Evolutionary conservation across 2,113 vertebrate genomes (phyloP).

Genomic region (Plotosus lineatus): DNA sequence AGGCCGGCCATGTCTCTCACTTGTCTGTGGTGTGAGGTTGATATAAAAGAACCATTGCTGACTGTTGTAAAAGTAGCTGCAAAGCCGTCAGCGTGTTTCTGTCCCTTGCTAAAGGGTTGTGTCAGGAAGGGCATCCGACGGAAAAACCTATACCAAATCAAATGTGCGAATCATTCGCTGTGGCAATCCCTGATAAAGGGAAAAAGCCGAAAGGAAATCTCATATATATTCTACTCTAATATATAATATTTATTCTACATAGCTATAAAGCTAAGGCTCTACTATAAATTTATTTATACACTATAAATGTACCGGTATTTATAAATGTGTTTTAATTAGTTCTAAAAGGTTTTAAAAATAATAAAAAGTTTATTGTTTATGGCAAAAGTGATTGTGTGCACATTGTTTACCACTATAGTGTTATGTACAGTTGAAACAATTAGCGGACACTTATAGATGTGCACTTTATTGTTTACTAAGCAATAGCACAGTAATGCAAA

Average conservation of each 20-base stretch:
- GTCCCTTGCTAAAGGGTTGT: too few relatives aligned
- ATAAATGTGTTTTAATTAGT: constrained; percentile 9
- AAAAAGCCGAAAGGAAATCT: too few relatives aligned
- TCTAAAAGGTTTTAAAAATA: background rate
- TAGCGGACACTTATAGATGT: background rate
- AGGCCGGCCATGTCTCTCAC: too few relatives aligned
- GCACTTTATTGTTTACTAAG: background rate
- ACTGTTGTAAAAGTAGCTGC: too few relatives aligned
- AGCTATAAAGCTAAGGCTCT: background rate
- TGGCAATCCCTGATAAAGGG: too few relatives aligned
- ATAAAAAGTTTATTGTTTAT: constrained; percentile 22
- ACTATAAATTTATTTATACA: background rate
- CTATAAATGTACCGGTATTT: background rate
- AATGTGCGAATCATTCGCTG: too few relatives aligned
- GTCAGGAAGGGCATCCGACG: too few relatives aligned
- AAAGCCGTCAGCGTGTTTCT: too few relatives aligned
- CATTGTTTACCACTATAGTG: background rate
- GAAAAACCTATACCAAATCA: too few relatives aligned
- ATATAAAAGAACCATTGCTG: too few relatives aligned
- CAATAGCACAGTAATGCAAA: background rate
- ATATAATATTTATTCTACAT: background rate
- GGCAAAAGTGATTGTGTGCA: constrained; percentile 5
- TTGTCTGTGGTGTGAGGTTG: too few relatives aligned
- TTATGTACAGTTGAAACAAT: background rate
- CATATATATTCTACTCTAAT: too few relatives aligned